Conservation (phyloP, 2,888 invertebrate genomes). For the Lathronympha strigana region DNA sequence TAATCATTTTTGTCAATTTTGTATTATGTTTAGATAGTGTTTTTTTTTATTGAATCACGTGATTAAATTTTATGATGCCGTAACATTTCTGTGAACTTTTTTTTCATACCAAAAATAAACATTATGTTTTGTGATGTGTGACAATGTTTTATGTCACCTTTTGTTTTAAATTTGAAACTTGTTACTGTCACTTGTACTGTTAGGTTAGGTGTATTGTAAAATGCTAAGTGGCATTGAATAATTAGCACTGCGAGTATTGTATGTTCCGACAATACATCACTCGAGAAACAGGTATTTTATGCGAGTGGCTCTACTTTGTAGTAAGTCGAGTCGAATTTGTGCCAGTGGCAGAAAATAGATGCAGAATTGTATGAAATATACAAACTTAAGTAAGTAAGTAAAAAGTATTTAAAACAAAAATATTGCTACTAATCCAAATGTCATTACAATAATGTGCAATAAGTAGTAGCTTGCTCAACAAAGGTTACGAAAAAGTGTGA, state of each 20-base stretch:
- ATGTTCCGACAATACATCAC: not conserved
- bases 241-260: constrained; percentile 19
- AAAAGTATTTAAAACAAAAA: no score
- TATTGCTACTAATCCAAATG: no score
- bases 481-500: no score
- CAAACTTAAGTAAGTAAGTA: constrained; percentile 29
- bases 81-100: no score
- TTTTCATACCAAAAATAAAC: no score
- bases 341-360: not conserved
- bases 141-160: no score
- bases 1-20: constrained; percentile 39
- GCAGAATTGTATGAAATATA: not conserved
- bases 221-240: constrained; percentile 20
- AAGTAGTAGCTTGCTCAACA: no score
- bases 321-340: not conserved
- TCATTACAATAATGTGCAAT: no score
- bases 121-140: no score
- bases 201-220: constrained; percentile 2
- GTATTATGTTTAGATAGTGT: not conserved
- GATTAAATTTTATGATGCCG: no score
- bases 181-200: not conserved
- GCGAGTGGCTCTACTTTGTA: not conserved
- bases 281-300: not conserved
- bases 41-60: not conserved
- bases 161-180: not conserved